Base-by-base conservation (phyloP, 2,113 vertebrate genomes). In the Uria lomvia region DNA sequence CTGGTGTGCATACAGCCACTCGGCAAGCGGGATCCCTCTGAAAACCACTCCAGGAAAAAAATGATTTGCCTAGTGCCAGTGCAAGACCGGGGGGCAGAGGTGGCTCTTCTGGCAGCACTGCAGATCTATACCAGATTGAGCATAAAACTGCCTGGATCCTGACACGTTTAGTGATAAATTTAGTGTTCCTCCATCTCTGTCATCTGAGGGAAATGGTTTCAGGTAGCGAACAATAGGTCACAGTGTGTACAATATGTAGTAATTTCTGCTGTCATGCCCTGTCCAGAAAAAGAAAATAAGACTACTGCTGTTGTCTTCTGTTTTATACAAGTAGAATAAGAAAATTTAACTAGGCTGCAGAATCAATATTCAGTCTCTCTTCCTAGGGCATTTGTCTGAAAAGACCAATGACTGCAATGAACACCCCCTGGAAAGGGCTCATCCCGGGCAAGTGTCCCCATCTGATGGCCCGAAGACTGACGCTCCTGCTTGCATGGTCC, bases 191-290 rank as follows among this genome's bases (percentile, higher is more conserved):
- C 23, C 14, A 19, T 8, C 40, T 73, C 53, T 45, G 26, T 27
- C 34, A 40, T 6, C 53, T 60, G 38, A 11, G 17, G 38, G 55
- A 81, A 71, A 38, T 10, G 15, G 13, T 68, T 92, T 68, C 67
- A 52, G 71, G 43, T 2, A 86, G 53, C 20, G 23, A 88, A 32
- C 19, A 45, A 24, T 0, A 3, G 50, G 9, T 93, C 45, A 36
- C 0, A 2, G 29, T 47, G 3, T 18, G 26, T 49, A 60, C 15
- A 74, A n/a, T 9, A 3, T 2, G 34, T 2, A 84, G 34, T 15
- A n/a, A 75, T 58, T 79, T 42, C 70, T 93, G 66, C 42, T 78
- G 78, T 55, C 38, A 50, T 34, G 10, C 73, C 8, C 5, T 7
- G 5, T 17, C 24, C 32, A 66, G 40, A 53, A 89, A 67, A 65